Base-by-base conservation (phyloP, 2,888 invertebrate species). In the Crossocerus cetratus region DNA sequence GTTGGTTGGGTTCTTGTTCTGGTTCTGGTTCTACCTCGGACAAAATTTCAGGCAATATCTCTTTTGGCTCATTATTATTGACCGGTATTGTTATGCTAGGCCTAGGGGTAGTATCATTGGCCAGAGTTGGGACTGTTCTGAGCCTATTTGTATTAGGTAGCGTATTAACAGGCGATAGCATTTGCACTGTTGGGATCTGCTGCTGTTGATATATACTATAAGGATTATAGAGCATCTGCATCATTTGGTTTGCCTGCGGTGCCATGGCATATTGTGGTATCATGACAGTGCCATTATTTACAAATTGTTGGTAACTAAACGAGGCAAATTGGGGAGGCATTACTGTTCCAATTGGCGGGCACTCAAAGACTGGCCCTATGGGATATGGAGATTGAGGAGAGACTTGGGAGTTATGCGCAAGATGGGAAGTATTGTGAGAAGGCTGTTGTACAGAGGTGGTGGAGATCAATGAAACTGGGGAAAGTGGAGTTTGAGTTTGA, bases 261-360 rank as follows among this genome's bases (percentile, higher is more conserved):
- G 92, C 91, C 84, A 91, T 91, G 1, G 92, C 91, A 77, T 92
- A 92, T 76, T 92, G 92, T n/a, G 91, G 92, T 72, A 91, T 89
- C 86, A 92, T 89, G 81, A 91, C 91, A 73, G 91, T 92, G 60
- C 91, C 91, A 84, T 91, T 92, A 78, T 92, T 92, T 87, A 92
- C 92, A 81, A 92, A 92, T 76, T 92, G 92, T 77, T 93, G 93
- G 83, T 92, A 93, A 79, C 92, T 92, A 80, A 92, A 92, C 3
- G 92, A 91, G 22, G 90, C 86, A 44, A 89, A 90, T 68, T 90
- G 90, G 14, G 90, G 90, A n/a, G 88, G 88, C 85, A 88, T 89
- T 85, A 88, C 86, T n/a, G 87, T 84, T 70, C 84, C 86, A 42
- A 89, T 86, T 3, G 89, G 89, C 18, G 90, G 90, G 77, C 89